Evolutionary conservation across 2,113 vertebrate genomes (phyloP).

Genomic region (human): DNA sequence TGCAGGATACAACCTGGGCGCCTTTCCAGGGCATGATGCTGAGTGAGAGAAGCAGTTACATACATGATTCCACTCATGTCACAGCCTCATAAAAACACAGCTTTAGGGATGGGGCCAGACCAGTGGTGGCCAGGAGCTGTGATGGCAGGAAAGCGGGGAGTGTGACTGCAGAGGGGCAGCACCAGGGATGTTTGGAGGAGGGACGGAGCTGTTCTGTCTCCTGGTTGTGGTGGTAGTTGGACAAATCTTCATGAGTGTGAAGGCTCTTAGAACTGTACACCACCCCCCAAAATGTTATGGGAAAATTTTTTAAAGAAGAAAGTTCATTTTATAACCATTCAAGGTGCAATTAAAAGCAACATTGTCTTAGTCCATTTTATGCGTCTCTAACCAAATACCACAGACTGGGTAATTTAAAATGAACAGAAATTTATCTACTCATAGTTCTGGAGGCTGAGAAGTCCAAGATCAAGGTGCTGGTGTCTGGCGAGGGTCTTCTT

Average conservation of each 20-base stretch:
- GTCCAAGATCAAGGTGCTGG: neutral
- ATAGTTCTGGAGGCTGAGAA: neutral
- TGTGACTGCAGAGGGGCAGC: neutral
- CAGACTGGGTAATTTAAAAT: neutral
- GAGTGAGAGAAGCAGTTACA: too few species aligned
- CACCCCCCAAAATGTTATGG: neutral
- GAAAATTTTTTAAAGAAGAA: neutral
- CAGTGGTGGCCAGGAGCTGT: rapidly evolving
- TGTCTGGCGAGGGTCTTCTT: neutral
- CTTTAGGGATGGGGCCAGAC: rapidly evolving
- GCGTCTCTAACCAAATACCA: neutral
- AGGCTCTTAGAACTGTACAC: too few species aligned
- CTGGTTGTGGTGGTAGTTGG: neutral
- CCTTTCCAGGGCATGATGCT: rapidly evolving
- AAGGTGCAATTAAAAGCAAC: neutral
- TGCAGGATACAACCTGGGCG: rapidly evolving
- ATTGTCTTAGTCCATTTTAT: neutral
- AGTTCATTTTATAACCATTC: neutral
- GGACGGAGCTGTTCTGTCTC: neutral
- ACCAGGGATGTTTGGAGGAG: neutral
- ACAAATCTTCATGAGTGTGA: too few species aligned
- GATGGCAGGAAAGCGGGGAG: too few species aligned
- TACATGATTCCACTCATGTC: rapidly evolving
- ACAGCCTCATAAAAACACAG: neutral
- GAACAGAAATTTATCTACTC: neutral